Evolutionary conservation across 2,888 invertebrate species (phyloP), one percentile per base, ranked within the genome.

Genomic region (Acleris sparsana): DNA sequence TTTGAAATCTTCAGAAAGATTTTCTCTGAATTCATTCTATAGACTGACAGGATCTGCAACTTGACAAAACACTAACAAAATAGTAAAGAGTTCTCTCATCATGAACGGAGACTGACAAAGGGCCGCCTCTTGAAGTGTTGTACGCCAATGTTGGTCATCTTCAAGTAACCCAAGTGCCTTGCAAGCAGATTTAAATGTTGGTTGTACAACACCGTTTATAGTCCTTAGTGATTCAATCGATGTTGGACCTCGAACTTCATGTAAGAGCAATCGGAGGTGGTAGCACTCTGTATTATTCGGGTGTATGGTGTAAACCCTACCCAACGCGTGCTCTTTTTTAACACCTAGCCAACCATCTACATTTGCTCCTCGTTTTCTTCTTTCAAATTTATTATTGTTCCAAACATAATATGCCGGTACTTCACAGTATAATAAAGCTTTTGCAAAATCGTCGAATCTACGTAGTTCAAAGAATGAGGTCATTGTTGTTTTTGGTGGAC

Each of bases 201-300:
- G 51, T 46, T 64, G 44, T 13, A 52, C 29, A 0, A 17, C 5
- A 58, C 69, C 66, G 22, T 70, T 58, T 49, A 72, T 62, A 25
- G 60, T 70, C 68, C 66, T 67, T 48, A 70, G 61, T 58, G 43
- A 43, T 66, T 67, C 17, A 44, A 70, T 73, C 44, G 69, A 71
- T 13, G 59, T 69, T 29, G 69, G 71, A 55, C 77, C 79, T 57
- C 69, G 70, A 59, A 81, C 74, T 62, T 72, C 18, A 68, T 75
- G 74, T 58, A 72, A 67, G 66, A 74, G 72, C 71, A 75, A 67
- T 63, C 70, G 68, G 59, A 74, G 51, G 68, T 72, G 68, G 69
- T 70, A 73, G 63, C 73, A 74, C 67, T 73, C 71, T 46, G 67
- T 65, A 59, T 71, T 70, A 60, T 67, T 71, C 43, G 70, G 71